Percentiles rank a stretch among this genome's conserved stretches.
These are phyloP conservation scores for Hippoglossus stenolepis DNA, from an alignment of 2,113 vertebrate species.

Conservation along the genomic window DNA sequence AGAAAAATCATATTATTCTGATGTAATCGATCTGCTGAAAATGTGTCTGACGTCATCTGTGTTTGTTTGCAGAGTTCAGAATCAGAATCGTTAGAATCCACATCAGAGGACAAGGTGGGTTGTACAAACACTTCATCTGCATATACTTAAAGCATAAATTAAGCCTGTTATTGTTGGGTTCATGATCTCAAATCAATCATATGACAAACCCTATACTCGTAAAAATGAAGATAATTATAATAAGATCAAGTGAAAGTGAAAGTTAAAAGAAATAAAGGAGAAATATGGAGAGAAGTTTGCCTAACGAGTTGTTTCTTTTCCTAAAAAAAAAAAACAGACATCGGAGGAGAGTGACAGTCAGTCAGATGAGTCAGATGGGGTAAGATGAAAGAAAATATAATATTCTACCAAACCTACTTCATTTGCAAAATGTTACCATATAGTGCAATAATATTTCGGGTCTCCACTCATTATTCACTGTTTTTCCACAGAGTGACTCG, in stretches of 20 bases:
- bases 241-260: background rate
- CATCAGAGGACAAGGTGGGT: conserved; percentile 70
- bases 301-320: background rate
- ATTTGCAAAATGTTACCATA: background rate
- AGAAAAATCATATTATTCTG: background rate
- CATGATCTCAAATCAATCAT: background rate
- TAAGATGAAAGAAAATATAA: conserved; percentile 20
- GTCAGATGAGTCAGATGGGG: conserved; percentile 54
- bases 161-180: no score
- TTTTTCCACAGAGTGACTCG: conserved; percentile 38
- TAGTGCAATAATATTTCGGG: background rate
- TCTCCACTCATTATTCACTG: background rate
- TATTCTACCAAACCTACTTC: background rate
- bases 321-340: conserved; percentile 48
- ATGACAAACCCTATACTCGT: background rate
- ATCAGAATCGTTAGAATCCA: conserved; percentile 34
- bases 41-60: background rate
- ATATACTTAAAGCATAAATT: no score
- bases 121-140: background rate
- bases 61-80: conserved; percentile 54
- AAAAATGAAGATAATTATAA: background rate
- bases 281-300: background rate
- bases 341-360: conserved; percentile 69
- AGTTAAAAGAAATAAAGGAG: background rate
- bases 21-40: background rate